phyloP scores from a whole-genome alignment of 2,888 invertebrate species.

The Sphaerophoria rueppellii region DNA sequence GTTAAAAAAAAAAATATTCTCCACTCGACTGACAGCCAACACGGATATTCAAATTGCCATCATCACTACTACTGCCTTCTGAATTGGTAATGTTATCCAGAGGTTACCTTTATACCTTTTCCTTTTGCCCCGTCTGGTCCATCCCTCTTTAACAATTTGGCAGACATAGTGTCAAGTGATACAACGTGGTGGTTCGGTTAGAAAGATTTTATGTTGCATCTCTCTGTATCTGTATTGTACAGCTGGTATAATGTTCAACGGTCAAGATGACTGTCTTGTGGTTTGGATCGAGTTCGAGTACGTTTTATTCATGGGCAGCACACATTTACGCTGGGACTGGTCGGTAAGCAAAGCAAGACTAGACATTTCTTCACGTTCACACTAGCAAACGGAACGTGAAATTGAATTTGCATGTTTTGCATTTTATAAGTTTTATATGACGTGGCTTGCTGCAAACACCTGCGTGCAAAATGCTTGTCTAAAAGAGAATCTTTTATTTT shows the following conservation, averaged over 20 bases:
- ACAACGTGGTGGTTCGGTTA: slow-evolving; percentile 1
- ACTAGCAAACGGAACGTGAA: slow-evolving; percentile 62
- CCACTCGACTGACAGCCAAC: slow-evolving; percentile 54
- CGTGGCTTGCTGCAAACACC: slow-evolving; percentile 47
- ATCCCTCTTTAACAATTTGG: not conserved
- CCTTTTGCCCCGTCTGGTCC: not conserved
- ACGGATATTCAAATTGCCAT: slow-evolving; percentile 63
- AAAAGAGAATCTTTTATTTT: not conserved
- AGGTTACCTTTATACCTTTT: not conserved
- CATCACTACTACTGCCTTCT: not conserved
- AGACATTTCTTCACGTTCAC: slow-evolving; percentile 70
- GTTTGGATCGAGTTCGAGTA: slow-evolving; percentile 4
- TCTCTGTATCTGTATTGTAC: not conserved
- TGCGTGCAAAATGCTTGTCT: slow-evolving; percentile 59
- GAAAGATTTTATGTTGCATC: slow-evolving; percentile 20
- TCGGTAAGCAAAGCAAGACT: slow-evolving; percentile 9
- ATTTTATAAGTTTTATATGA: slow-evolving; percentile 23
- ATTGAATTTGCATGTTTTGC: slow-evolving; percentile 72
- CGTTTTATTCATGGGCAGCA: not conserved
- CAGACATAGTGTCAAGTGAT: slow-evolving; percentile 2
- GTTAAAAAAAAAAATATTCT: slow-evolving; percentile 36
- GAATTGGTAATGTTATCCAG: slow-evolving; percentile 1
- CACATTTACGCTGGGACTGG: slow-evolving; percentile 59
- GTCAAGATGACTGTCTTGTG: slow-evolving; percentile 61
- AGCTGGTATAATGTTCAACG: slow-evolving; percentile 32